Base-by-base conservation (phyloP, 2,797 vertebrate species). In the Bovichtus variegatus region DNA sequence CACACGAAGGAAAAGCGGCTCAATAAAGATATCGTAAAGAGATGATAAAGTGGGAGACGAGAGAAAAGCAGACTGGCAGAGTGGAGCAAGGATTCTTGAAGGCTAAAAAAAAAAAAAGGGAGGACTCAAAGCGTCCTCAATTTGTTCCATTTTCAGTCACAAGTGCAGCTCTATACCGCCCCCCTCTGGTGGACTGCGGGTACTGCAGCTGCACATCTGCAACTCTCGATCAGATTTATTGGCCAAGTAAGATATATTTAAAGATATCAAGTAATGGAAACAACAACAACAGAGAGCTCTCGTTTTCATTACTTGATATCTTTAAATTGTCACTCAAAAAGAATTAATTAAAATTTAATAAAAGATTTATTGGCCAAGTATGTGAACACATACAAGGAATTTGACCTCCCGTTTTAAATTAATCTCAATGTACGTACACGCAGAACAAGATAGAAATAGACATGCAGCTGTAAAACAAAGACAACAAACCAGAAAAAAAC, bases 171-270 rank as follows among this genome's bases (percentile, higher is more conserved):
- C 76, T 76, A 3, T 73, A 1, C 0, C 79, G 10, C 82, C 89
- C 47, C n/a, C 88, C 92, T 71, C 43, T 77, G 92, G 86, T 0
- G 7, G 0, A 0, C 0, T 2, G 3, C 1, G 2, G 31, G 0
- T n/a, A 58, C 41, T 81, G 64, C 82, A 82, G 6, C 21, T 21
- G 21, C 54, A 69, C 71, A 67, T 62, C 49, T 65, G 58, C n/a
- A 40, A n/a, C n/a, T n/a, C n/a, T n/a, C n/a, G 31, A 34, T 34
- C 31, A 34, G 31, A 34, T 34, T 9, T 34, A 34, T 34, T 34
- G 8, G 8, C 31, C 31, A 34, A 9, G 31, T 34, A 31, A 8
- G 9, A 34, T 31, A 6, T n/a, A n/a, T n/a, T n/a, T n/a, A n/a
- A n/a, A n/a, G n/a, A n/a, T n/a, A n/a, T n/a, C n/a, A n/a, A n/a